Percentiles rank a stretch among this genome's conserved stretches.
Evolutionary conservation across 2,888 invertebrate species (phyloP).

Genomic region (Gnatocerus cornutus): DNA sequence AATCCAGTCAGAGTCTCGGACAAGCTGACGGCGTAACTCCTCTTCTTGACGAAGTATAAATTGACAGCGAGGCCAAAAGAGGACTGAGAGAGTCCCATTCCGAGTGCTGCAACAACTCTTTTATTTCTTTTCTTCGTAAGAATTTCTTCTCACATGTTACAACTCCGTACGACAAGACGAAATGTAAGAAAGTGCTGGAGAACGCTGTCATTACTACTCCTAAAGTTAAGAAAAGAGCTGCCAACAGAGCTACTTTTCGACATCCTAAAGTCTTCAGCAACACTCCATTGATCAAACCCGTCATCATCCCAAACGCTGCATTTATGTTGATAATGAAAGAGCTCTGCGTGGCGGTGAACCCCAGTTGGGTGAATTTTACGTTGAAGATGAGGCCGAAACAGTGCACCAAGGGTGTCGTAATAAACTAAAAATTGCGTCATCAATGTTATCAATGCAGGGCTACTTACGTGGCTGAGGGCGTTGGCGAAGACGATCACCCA

Average conservation of each 20-base stretch:
- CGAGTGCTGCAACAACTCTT: constrained; percentile 75
- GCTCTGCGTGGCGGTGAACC: constrained; percentile 76
- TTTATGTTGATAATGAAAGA: constrained; percentile 79
- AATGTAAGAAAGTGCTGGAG: constrained; percentile 74
- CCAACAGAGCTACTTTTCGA: constrained; percentile 77
- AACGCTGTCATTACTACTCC: constrained; percentile 78
- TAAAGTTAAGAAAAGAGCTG: constrained; percentile 73
- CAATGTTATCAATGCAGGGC: too few relatives aligned
- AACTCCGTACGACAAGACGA: constrained; percentile 79
- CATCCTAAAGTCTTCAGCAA: constrained; percentile 77
- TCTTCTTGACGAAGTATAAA: constrained; percentile 77
- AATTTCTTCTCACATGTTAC: constrained; percentile 81
- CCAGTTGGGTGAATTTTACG: constrained; percentile 75
- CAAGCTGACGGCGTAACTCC: constrained; percentile 77
- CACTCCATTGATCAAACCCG: constrained; percentile 79
- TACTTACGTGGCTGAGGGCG: constrained; percentile 78
- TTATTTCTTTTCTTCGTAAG: too few relatives aligned
- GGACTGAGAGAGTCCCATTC: constrained; percentile 75
- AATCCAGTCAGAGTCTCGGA: constrained; percentile 79
- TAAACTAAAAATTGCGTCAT: constrained; percentile 56
- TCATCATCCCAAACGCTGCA: constrained; percentile 79
- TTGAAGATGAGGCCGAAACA: constrained; percentile 80
- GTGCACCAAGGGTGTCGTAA: constrained; percentile 65
- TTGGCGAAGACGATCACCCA: constrained; percentile 78
- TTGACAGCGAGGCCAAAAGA: constrained; percentile 78